These are phyloP conservation scores for Galeopsomyia nigrocyanea DNA, from an alignment of 2,888 invertebrate species.

Conservation along the genomic window DNA sequence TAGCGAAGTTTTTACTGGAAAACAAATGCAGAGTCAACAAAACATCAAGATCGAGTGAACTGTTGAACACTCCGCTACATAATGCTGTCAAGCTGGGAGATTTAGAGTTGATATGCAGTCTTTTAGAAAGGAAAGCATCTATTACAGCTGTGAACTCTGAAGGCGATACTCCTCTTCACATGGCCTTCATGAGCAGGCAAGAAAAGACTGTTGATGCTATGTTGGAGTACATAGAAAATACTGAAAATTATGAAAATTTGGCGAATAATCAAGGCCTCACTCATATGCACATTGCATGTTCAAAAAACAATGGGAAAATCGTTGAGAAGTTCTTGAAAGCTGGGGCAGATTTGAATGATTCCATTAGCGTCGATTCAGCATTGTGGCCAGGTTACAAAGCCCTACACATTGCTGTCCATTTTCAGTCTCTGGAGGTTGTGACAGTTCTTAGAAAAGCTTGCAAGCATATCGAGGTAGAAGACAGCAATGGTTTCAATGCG, in stretches of 20 bases:
- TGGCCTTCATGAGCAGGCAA: conserved; percentile 6
- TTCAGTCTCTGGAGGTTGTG: too few species aligned
- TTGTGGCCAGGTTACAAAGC: conserved; percentile 4
- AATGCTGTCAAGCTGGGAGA: conserved; percentile 7
- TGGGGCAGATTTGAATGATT: background rate
- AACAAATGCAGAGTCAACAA: conserved; percentile 3
- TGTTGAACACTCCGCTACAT: conserved; percentile 19
- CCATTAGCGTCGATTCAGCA: background rate
- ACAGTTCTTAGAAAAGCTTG: too few species aligned
- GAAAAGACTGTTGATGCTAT: background rate
- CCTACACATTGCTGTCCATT: too few species aligned
- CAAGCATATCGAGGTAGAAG: too few species aligned
- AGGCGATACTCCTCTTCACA: conserved; percentile 24
- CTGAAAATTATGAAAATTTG: background rate
- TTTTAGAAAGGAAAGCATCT: conserved; percentile 17
- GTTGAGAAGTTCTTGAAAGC: background rate
- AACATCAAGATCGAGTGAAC: background rate
- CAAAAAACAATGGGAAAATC: background rate
- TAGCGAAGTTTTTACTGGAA: conserved; percentile 1
- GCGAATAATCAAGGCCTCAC: background rate
- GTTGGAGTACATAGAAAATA: background rate
- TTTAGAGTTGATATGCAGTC: conserved; percentile 1
- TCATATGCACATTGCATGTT: conserved; percentile 6
- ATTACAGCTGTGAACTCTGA: background rate
- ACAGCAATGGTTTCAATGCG: too few species aligned